Percentiles rank a stretch among this genome's conserved stretches.
Conservation (phyloP, 2,888 invertebrate genomes). For the Sylvicola cinctus region DNA sequence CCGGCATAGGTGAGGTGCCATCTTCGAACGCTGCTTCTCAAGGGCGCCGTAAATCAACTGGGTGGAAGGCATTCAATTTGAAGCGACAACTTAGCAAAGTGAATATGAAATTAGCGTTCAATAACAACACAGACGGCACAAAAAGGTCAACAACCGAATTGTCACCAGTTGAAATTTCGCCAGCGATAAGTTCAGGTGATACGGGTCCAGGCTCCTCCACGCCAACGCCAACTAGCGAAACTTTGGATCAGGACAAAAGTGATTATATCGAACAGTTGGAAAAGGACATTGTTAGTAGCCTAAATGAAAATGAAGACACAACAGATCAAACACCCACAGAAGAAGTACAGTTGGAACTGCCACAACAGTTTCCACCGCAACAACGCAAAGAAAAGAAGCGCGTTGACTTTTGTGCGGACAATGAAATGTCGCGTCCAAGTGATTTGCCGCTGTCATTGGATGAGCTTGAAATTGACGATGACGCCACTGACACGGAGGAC, state of each 20-base stretch:
- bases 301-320: constrained; percentile 10
- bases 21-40: constrained; percentile 27
- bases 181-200: constrained; percentile 8
- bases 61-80: constrained; percentile 51
- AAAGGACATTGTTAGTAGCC: constrained; percentile 12
- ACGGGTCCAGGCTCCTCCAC: constrained; percentile 11
- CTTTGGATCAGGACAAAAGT: constrained; percentile 14
- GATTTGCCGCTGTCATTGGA: constrained; percentile 35
- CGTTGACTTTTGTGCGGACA: constrained; percentile 22
- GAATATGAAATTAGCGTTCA: constrained; percentile 36
- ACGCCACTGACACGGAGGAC: not conserved
- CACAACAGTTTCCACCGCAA: constrained; percentile 5
- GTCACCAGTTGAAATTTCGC: constrained; percentile 17
- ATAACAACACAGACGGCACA: too few species aligned
- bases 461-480: constrained; percentile 8
- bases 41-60: constrained; percentile 36
- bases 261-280: constrained; percentile 13
- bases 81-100: constrained; percentile 66
- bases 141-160: constrained; percentile 31
- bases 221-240: constrained; percentile 10
- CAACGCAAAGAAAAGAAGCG: constrained; percentile 12
- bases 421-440: constrained; percentile 32
- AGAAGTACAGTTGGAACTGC: constrained; percentile 7
- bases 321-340: constrained; percentile 7
- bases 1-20: constrained; percentile 12